Base-by-base conservation (phyloP, 2,888 invertebrate genomes). In the Erebia aethiops region DNA sequence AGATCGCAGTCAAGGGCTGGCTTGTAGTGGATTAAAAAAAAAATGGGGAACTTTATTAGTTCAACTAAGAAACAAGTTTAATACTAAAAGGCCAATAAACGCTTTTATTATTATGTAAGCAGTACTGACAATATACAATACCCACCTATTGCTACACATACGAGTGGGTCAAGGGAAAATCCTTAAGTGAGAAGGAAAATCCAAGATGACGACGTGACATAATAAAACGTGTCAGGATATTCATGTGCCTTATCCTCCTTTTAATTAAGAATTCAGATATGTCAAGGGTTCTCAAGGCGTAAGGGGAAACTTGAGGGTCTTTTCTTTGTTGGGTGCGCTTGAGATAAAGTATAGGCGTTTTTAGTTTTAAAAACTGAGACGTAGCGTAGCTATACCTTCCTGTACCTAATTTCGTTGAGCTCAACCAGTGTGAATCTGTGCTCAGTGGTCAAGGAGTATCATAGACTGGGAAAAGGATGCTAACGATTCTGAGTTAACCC, bases 81-180 rank as follows among this genome's bases (percentile, higher is more conserved):
- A 46, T 21, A 62, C 21, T 49, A 18, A 62, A 62, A 21, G 62
- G 21, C 21, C 18, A 4, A 26, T 21, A 5, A 21, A 18, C 5
- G 43, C n/a, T 41, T 61, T 46, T 49, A 61, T 62, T 14, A 62
- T 62, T 14, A 62, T 49, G 49, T 49, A 46, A n/a, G 49, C 46
- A 51, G 49, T 51, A 67, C 35, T 35, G 35, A 35, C 16, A 21
- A 49, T 46, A 46, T 13, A 5, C 21, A 21, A 21, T 62, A 49
- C 14, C 49, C 21, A 8, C 21, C 18, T 54, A 43, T 67, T 46
- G 57, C 49, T 67, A 58, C 49, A 65, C 65, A 71, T 57, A 52
- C 56, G 84, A 83, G 66, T 81, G 67, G 83, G 87, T 84, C 88
- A 88, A 84, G 87, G 87, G 81, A 77, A 82, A 76, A 74, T 82